Base-by-base conservation (phyloP, 2,113 vertebrate species). In the Scomber colias region DNA sequence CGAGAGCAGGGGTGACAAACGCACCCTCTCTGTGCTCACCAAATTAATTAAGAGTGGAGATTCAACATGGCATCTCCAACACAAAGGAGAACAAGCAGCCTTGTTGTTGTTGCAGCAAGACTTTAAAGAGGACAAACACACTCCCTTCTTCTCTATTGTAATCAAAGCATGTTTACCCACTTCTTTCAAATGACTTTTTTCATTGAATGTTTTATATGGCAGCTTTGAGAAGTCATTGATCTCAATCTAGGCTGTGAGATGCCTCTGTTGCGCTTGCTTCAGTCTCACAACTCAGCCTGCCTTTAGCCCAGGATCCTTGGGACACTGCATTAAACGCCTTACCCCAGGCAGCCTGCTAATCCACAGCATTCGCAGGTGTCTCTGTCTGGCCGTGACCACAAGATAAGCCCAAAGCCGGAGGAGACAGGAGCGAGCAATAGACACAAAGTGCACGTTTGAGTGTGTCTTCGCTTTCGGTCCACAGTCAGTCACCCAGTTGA, bases 41-140 rank as follows among this genome's bases (percentile, higher is more conserved):
- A 92, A 90, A 95, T 95, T 95, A 95, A 95, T 94, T 95, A 93
- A 92, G 88, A 82, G 87, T 50, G 57, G 85, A 89, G 87, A 93
- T 90, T 87, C 87, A 89, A 93, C 86, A 76, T 85, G 78, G 91
- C 85, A 84, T 84, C 81, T 79, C 59, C 81, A 87, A 81, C 82
- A 87, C 87, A 89, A 90, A 87, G 77, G 75, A 85, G 82, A 87
- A 79, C 83, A 64, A 89, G 82, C 66, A 50, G 77, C 62, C 61
- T 71, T 76, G 68, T 84, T 84, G 81, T 92, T 90, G 86, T 85
- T 93, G 89, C 77, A 78, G 76, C 46, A 6, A 68, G 68, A 73
- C 85, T 86, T 90, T 70, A 71, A 86, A 80, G 67, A 83, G 80
- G 90, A 86, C 88, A 90, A 92, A 91, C 73, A 77, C 59, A 19